Evolutionary conservation across 2,888 invertebrate genomes (phyloP).

Genomic region (Cryptophagus acutangulus): DNA sequence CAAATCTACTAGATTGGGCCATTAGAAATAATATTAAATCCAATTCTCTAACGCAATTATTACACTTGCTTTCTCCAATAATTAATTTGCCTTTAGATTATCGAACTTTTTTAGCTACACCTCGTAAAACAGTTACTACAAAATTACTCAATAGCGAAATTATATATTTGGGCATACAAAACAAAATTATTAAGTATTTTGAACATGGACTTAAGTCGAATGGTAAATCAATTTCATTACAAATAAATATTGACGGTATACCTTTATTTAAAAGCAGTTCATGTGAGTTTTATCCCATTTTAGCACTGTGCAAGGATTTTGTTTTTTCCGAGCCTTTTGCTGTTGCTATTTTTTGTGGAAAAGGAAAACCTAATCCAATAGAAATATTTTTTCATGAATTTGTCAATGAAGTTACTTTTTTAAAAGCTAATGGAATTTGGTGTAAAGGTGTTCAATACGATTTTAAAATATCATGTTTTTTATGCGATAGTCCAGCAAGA

Average conservation of each 20-base stretch:
- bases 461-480: constrained; percentile 16
- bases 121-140: constrained; percentile 10
- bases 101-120: constrained; percentile 12
- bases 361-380: constrained; percentile 15
- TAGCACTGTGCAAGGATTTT: constrained; percentile 15
- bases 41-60: too few relatives aligned
- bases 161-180: constrained; percentile 15
- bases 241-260: constrained; percentile 23
- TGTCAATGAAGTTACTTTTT: constrained; percentile 14
- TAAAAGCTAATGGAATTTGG: constrained; percentile 6
- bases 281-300: constrained; percentile 19
- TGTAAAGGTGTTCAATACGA: constrained; percentile 4
- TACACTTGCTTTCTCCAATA: too few relatives aligned
- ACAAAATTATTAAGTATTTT: constrained; percentile 9
- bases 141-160: constrained; percentile 15
- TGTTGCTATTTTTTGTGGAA: constrained; percentile 18
- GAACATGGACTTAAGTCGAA: constrained; percentile 9
- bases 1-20: too few relatives aligned
- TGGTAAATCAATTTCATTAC: constrained; percentile 9
- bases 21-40: too few relatives aligned
- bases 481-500: constrained; percentile 21
- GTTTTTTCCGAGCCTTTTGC: constrained; percentile 14
- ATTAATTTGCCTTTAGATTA: constrained; percentile 12
- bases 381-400: constrained; percentile 14
- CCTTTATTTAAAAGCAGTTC: constrained; percentile 20